Evolutionary conservation across 2,888 invertebrate species (phyloP).

Genomic region (Barypeithes pellucidus): DNA sequence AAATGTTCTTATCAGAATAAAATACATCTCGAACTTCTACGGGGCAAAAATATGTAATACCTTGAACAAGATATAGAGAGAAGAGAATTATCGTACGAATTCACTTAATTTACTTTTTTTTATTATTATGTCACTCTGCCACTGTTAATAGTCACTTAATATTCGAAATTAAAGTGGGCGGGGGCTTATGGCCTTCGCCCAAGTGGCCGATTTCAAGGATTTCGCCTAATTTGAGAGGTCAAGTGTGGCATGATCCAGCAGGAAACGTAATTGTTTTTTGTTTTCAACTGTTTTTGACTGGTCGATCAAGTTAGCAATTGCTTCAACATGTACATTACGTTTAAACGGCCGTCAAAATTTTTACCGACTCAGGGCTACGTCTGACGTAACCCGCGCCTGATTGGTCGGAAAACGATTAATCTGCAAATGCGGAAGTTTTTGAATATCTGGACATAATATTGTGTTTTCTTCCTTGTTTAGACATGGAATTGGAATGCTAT

Average conservation of each 20-base stretch:
- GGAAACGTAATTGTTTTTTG: conserved; percentile 35
- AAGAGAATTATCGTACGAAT: no score
- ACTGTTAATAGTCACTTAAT: conserved; percentile 26
- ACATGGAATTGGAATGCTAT: neutral
- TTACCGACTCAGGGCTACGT: conserved; percentile 34
- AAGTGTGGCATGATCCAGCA: conserved; percentile 37
- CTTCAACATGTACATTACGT: neutral
- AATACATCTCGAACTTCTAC: no score
- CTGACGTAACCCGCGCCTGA: neutral
- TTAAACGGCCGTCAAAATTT: conserved; percentile 5
- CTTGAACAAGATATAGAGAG: no score
- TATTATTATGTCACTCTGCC: conserved; percentile 4
- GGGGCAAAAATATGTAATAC: no score
- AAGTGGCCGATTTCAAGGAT: conserved; percentile 59
- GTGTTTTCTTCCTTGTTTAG: conserved; percentile 25
- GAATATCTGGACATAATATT: conserved; percentile 10
- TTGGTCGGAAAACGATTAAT: conserved; percentile 18
- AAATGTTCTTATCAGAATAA: no score
- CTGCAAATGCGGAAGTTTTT: conserved; percentile 21
- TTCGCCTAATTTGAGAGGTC: conserved; percentile 45
- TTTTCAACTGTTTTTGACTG: conserved; percentile 13
- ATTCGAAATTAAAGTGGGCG: conserved; percentile 54
- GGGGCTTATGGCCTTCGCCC: conserved; percentile 61
- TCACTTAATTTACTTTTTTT: no score
- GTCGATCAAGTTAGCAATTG: conserved; percentile 9